These are phyloP conservation scores for Hyperoplus lanceolatus DNA, from an alignment of 2,797 vertebrate genomes.

Conservation along the genomic window DNA sequence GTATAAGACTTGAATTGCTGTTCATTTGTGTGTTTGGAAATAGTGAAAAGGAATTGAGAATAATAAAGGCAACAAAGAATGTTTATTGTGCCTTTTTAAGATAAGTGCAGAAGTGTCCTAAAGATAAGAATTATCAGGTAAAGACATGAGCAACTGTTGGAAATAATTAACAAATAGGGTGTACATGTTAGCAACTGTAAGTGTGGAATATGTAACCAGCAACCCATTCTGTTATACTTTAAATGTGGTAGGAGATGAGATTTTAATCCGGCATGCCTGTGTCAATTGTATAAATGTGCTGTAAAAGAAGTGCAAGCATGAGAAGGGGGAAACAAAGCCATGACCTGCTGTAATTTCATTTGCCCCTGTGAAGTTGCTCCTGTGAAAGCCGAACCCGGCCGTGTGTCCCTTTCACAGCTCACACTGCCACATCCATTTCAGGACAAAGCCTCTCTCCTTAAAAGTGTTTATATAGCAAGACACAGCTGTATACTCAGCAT, in stretches of 20 bases:
- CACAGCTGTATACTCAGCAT: constrained; percentile 61
- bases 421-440: constrained; percentile 60
- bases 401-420: constrained; percentile 21
- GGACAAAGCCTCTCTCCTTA: constrained; percentile 46
- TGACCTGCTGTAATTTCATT: constrained; percentile 1
- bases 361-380: constrained; percentile 19
- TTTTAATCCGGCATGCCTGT: constrained; percentile 18
- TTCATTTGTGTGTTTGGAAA: constrained; percentile 24
- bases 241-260: constrained; percentile 3
- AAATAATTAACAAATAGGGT: constrained; percentile 9
- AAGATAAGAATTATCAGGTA: constrained; percentile 56
- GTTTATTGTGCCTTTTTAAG: constrained; percentile 4
- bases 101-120: not conserved
- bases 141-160: constrained; percentile 24
- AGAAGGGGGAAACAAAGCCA: constrained; percentile 4
- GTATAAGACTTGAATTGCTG: constrained; percentile 17
- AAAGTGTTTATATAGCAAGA: constrained; percentile 49
- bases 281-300: not conserved
- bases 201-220: not conserved
- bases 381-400: constrained; percentile 26
- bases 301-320: not conserved
- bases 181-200: not conserved
- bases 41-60: not conserved
- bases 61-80: not conserved
- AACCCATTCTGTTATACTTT: not conserved